Percentiles rank a stretch among this genome's conserved stretches.
These are phyloP conservation scores for Echiichthys vipera DNA, from an alignment of 2,797 vertebrate species.

Conservation along the genomic window DNA sequence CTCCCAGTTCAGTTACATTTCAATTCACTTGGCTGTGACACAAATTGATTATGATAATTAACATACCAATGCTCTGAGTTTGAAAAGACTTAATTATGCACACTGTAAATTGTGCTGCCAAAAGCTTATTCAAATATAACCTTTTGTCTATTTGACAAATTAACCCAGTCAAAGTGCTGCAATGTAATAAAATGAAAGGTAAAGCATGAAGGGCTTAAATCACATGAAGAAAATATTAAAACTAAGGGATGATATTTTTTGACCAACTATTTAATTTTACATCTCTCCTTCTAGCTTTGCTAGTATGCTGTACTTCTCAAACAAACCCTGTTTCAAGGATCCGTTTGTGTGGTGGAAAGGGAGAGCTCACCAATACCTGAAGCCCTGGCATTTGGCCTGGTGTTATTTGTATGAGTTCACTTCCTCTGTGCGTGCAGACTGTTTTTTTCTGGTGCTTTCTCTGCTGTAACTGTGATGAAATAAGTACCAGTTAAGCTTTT, in stretches of 20 bases:
- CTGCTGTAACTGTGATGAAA: background rate
- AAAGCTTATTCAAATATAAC: slow-evolving; percentile 31
- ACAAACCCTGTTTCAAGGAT: background rate
- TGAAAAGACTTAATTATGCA: slow-evolving; percentile 35
- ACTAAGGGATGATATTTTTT: background rate
- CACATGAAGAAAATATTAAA: background rate
- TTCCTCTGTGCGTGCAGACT: background rate
- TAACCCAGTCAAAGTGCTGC: slow-evolving; percentile 17
- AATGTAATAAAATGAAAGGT: slow-evolving; percentile 10
- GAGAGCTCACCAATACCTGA: slow-evolving; percentile 2
- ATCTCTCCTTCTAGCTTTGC: background rate
- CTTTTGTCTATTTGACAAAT: slow-evolving; percentile 42
- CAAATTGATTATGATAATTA: slow-evolving; percentile 41
- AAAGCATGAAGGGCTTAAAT: slow-evolving; percentile 2
- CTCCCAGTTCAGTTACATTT: slow-evolving; percentile 16
- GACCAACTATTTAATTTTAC: background rate
- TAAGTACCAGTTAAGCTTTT: background rate
- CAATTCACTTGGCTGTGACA: slow-evolving; percentile 28
- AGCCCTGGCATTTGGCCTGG: background rate
- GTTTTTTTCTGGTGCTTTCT: background rate
- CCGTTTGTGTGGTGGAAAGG: background rate
- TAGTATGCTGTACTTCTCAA: background rate
- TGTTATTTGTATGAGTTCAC: slow-evolving; percentile 10
- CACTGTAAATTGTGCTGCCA: slow-evolving; percentile 4
- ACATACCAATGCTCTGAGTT: slow-evolving; percentile 25